A percentile compares a stretch with the other conserved stretches of the same genome.
These are phyloP conservation scores for Kryptolebias marmoratus DNA, from an alignment of 2,113 vertebrate species.

Conservation along the genomic window DNA sequence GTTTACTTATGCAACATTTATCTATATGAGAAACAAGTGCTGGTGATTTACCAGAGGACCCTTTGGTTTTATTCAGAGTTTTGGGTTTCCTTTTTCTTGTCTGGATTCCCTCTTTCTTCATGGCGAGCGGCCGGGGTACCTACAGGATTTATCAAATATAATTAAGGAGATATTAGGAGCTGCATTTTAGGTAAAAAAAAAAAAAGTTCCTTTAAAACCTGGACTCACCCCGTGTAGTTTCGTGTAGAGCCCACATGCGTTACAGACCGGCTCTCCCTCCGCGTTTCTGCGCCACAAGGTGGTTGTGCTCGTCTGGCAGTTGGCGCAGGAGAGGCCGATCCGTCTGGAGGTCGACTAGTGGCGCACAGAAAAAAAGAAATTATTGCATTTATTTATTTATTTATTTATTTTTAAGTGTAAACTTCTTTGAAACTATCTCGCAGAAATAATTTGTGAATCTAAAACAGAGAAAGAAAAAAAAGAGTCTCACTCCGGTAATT, in stretches of 20 bases:
- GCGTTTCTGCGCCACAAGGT: slow-evolving; percentile 98
- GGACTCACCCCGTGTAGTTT: slow-evolving; percentile 93
- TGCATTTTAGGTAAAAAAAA: not conserved
- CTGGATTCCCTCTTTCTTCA: slow-evolving; percentile 99
- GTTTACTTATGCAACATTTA: not conserved
- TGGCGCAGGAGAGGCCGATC: slow-evolving; percentile 95
- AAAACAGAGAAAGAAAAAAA: not conserved
- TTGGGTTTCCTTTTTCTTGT: slow-evolving; percentile 99
- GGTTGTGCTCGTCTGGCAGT: slow-evolving; percentile 97
- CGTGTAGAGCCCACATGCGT: slow-evolving; percentile 97
- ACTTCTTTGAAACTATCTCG: too few species aligned
- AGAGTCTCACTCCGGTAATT: slow-evolving; percentile 20
- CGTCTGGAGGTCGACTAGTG: slow-evolving; percentile 92
- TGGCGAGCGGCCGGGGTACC: slow-evolving; percentile 97
- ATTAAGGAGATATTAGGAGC: too few species aligned
- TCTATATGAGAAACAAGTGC: not conserved
- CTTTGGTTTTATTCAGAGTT: slow-evolving; percentile 93
- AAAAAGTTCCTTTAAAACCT: not conserved
- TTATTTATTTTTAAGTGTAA: too few species aligned
- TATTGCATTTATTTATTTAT: not conserved
- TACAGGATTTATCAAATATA: slow-evolving; percentile 55
- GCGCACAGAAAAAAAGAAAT: slow-evolving; percentile 1
- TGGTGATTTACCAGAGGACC: slow-evolving; percentile 87
- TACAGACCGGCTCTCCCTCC: slow-evolving; percentile 97
- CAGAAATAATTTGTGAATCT: not conserved